These are phyloP conservation scores for Litoditis marina DNA, from an alignment of 2,888 invertebrate genomes.

Conservation along the genomic window DNA sequence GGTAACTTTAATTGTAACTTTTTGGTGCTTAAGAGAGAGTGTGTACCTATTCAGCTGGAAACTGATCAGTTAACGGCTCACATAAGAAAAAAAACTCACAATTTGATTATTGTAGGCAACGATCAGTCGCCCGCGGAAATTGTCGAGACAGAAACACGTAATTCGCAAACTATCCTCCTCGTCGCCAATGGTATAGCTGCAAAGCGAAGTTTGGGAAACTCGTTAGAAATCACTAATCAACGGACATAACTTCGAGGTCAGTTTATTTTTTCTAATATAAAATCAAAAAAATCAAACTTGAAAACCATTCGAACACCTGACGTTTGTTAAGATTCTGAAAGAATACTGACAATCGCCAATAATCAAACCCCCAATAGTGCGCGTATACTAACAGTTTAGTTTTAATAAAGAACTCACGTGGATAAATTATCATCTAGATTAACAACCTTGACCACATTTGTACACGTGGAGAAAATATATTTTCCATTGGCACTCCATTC, in stretches of 20 bases:
- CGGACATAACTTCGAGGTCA: no score
- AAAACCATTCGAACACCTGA: no score
- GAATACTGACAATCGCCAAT: no score
- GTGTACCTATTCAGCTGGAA: no score
- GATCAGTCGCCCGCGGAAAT: conserved; percentile 35
- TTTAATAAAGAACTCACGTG: conserved; percentile 17
- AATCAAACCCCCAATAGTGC: no score
- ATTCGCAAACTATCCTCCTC: conserved; percentile 43
- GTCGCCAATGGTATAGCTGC: conserved; percentile 47
- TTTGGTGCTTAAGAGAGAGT: no score
- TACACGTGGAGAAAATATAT: conserved; percentile 50
- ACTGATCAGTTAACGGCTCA: no score
- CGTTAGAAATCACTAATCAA: no score
- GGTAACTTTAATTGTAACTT: no score
- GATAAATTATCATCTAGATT: conserved; percentile 36
- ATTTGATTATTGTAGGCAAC: conserved; percentile 51
- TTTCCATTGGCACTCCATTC: conserved; percentile 48
- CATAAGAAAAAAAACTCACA: conserved; percentile 8
- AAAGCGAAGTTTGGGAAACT: no score
- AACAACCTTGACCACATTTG: conserved; percentile 52
- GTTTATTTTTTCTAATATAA: not conserved
- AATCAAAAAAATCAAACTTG: not conserved
- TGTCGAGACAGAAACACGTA: conserved; percentile 42
- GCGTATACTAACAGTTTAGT: no score
- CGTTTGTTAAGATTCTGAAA: no score